Base-by-base conservation (phyloP, 2,113 vertebrate species). In the Gulo gulo region DNA sequence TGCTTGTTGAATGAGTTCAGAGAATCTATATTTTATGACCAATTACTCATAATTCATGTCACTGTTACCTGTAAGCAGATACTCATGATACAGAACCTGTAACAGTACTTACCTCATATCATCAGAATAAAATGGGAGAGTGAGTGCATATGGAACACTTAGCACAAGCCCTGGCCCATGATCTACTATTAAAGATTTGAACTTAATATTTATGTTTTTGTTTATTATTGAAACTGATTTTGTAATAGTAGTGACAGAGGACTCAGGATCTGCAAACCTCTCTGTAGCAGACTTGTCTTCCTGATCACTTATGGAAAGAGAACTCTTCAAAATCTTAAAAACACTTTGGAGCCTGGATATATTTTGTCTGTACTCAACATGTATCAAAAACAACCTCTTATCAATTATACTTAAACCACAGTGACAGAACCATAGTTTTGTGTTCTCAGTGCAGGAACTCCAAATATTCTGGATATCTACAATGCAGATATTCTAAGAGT, bases 201-300 rank as follows among this genome's bases (percentile, higher is more conserved):
- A 65, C 10, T 73, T 93, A 81, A 52, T 78, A 59, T 92, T 55
- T 39, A 7, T 34, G 39, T 20, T 59, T 14, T 42, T 95, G 2
- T 20, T 86, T 76, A 69, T 61, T 94, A 61, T 29, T 84, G 24
- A 69, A 85, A 87, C 39, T 71, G 31, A 89, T 67, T 84, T 94
- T 55, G 16, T 59, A 57, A 59, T 15, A 61, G 34, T 50, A 83
- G 69, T 26, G 8, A 23, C 2, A 82, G 84, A 84, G 36, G 7
- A 45, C 55, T 91, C 18, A 95, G 4, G 18, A 45, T 20, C 10
- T 24, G 4, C 6, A 87, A 31, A 83, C 2, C 65, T 76, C 23
- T 61, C 42, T 24, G 23, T 6, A 34, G 31, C 6, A 83, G 55
- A 78, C 36, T 31, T 93, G 12, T 20, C n/a, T 86, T 24, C 3